Percentiles rank a stretch among this genome's conserved stretches.
Evolutionary conservation across 92 coral and sea anemone species (phyloP).

Genomic region (Paramuricea clavata): DNA sequence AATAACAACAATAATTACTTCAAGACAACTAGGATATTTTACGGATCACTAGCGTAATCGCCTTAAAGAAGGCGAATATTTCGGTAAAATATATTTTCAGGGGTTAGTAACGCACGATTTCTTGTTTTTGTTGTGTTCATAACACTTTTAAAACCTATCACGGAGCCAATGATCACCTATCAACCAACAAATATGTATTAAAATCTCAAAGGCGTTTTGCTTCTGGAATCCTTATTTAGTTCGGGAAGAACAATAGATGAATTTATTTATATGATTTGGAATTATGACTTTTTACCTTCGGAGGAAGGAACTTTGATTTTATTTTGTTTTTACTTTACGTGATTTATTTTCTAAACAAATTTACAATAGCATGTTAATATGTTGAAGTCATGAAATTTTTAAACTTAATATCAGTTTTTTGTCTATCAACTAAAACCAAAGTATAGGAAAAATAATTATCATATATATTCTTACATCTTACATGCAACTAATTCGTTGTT

Average conservation of each 20-base stretch:
- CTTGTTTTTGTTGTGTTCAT: too few species aligned
- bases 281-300: neutral
- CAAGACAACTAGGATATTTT: neutral
- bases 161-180: neutral
- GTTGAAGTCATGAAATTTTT: constrained; percentile 33
- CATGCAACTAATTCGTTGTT: neutral
- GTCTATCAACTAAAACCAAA: neutral
- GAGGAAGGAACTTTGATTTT: neutral
- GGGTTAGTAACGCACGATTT: neutral
- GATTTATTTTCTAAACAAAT: neutral
- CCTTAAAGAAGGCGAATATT: neutral
- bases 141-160: neutral
- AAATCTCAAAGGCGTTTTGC: neutral
- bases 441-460: neutral
- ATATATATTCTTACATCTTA: neutral
- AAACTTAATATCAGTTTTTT: neutral
- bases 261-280: neutral
- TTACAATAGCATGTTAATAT: constrained; percentile 32
- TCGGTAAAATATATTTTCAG: neutral
- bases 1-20: neutral
- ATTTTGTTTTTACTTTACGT: neutral
- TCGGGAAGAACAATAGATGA: neutral
- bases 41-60: neutral
- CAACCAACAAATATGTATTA: neutral
- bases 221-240: neutral